Evolutionary conservation across 2,888 invertebrate species (phyloP), one percentile per base, ranked within the genome.

Genomic region (Sycophila texana): DNA sequence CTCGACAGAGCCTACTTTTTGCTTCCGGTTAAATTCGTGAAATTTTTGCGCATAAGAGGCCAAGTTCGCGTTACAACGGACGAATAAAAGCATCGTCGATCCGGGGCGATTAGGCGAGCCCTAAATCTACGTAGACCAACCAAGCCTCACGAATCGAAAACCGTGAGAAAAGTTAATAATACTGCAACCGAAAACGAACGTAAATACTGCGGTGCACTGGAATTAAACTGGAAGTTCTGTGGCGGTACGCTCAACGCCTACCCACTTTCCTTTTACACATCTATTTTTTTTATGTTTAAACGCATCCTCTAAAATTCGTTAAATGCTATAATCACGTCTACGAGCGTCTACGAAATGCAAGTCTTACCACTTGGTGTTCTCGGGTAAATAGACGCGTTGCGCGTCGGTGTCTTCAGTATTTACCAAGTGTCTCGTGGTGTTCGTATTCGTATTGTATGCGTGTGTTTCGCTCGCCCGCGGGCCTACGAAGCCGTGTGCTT

Each of bases 281-380:
- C 39, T 10, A 39, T 39, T 39, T 0, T 7, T 39, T 7, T 39
- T 39, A 39, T 4, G 7, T 39, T 39, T 39, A 10, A 39, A 39
- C 39, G 61, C 18, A 12, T 61, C 68, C 13, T 63, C 61, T 73
- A 78, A 73, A 68, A 73, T 51, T 20, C 57, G 10, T 49, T 78
- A 61, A 63, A 55, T 73, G 61, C 66, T 47, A 47, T 47, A 68
- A 74, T 39, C 39, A 18, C 39, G 26, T 55, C 67, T 68, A 75
- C 26, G 53, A 60, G 39, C 68, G 68, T 13, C 53, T 75, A 51
- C 47, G 63, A 51, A 74, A 58, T 83, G 79, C 70, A 81, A 86
- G 83, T 85, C 83, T 86, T 84, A 82, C 80, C 80, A 82, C 85
- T 87, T 86, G 87, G 87, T 86, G 87, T 87, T 85, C 57, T 70